phyloP scores from a whole-genome alignment of 2,797 vertebrate genomes.

The Rachycentron canadum region DNA sequence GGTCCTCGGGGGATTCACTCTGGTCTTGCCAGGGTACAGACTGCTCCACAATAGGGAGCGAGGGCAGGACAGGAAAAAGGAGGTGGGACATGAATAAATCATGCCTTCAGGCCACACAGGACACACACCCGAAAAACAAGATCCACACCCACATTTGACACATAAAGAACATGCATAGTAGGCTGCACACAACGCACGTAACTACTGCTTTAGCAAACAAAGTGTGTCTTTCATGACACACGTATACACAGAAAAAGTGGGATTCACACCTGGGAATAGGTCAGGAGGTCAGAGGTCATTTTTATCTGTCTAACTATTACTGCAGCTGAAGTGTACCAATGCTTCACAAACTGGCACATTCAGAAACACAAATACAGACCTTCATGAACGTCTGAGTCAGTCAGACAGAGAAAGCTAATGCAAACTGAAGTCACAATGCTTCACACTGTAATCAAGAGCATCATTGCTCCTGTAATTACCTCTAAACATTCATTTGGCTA shows the following conservation, averaged over 20 bases:
- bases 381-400: conserved; percentile 56
- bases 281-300: conserved; percentile 49
- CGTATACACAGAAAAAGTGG: conserved; percentile 30
- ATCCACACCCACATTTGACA: conserved; percentile 31
- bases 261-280: conserved; percentile 28
- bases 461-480: conserved; percentile 71
- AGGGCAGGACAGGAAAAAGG: conserved; percentile 57
- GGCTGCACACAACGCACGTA: neutral
- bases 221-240: neutral
- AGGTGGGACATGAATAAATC: conserved; percentile 73
- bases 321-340: conserved; percentile 36
- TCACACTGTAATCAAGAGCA: conserved; percentile 73
- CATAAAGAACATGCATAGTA: neutral
- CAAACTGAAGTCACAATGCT: conserved; percentile 70
- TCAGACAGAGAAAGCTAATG: conserved; percentile 67
- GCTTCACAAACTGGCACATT: conserved; percentile 15
- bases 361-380: conserved; percentile 30
- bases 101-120: conserved; percentile 65
- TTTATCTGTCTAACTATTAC: conserved; percentile 34
- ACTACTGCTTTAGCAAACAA: neutral
- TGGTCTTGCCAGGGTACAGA: conserved; percentile 46
- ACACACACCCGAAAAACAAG: conserved; percentile 21
- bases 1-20: conserved; percentile 44
- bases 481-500: conserved; percentile 76
- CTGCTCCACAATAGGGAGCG: conserved; percentile 54